These are phyloP conservation scores for Arrhamphus sclerolepis DNA, from an alignment of 2,797 vertebrate genomes.

Conservation along the genomic window DNA sequence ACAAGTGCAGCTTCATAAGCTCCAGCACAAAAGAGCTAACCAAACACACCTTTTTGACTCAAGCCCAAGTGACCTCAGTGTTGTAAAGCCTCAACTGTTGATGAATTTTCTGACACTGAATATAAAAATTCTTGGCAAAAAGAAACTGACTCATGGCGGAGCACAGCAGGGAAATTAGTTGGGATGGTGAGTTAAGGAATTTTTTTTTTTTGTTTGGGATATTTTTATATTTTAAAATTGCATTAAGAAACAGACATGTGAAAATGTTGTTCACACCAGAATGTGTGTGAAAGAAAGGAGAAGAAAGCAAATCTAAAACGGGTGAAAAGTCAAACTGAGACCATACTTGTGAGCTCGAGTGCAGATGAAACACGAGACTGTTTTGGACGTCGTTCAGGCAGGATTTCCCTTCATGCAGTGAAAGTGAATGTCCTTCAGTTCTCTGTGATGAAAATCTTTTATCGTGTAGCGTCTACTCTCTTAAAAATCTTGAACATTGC, in stretches of 20 bases:
- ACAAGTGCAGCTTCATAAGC: slow-evolving; percentile 51
- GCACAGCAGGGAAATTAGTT: not conserved
- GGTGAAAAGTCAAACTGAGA: slow-evolving; percentile 1
- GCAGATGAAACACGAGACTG: not conserved
- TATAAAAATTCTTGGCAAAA: not conserved
- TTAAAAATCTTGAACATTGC: slow-evolving; percentile 12
- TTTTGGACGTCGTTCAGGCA: slow-evolving; percentile 18
- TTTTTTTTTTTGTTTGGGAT: too few relatives aligned
- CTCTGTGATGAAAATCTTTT: slow-evolving; percentile 15
- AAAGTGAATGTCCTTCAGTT: slow-evolving; percentile 22
- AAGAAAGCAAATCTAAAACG: too few relatives aligned
- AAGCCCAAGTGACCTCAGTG: too few relatives aligned
- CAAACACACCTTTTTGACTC: slow-evolving; percentile 55
- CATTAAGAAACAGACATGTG: not conserved
- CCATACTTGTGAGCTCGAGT: not conserved
- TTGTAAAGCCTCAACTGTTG: slow-evolving; percentile 31
- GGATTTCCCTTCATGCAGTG: slow-evolving; percentile 41
- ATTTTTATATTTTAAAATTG: too few relatives aligned
- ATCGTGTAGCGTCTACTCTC: slow-evolving; percentile 15
- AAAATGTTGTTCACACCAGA: not conserved
- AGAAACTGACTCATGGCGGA: slow-evolving; percentile 24
- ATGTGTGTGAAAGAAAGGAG: not conserved
- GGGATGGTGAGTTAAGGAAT: too few relatives aligned
- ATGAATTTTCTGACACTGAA: slow-evolving; percentile 30
- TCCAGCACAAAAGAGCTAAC: slow-evolving; percentile 47